Evolutionary conservation across 2,797 vertebrate genomes (phyloP), one percentile per base, ranked within the genome.

Genomic region (Gymnoscopelus microlampas): DNA sequence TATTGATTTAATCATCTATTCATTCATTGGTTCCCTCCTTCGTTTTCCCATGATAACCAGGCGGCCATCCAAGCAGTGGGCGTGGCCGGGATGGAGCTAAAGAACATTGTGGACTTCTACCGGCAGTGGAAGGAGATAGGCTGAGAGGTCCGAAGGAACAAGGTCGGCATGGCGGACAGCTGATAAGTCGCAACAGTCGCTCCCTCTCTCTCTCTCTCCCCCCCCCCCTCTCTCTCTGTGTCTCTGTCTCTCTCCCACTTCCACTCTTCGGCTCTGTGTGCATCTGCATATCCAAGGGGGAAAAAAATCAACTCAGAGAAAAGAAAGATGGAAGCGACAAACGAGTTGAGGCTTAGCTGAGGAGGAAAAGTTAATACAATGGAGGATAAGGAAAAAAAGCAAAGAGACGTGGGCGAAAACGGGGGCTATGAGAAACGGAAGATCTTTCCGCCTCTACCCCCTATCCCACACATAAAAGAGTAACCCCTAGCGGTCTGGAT

Each of bases 121-220:
- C 95, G 93, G 74, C 97, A 99, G 93, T 99, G 98, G 98, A 99
- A 99, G 83, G 98, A 99, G 93, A 98, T 99, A 64, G 98, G 98
- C 88, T 99, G 98, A 99, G 77, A 80, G 74, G 44, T 19, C 15
- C 12, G 67, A 67, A 53, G 63, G 82, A 79, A 81, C 80, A 87
- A 84, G 89, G 92, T 89, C 87, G 75, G 78, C 84, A 87, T 84
- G 82, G 88, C 90, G 68, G 86, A 88, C 88, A 88, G 91, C 93
- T 90, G 92, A 93, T 92, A 87, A 88, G 93, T 92, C 91, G 90
- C 90, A 83, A 91, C 91, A 89, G 90, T 89, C 86, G 88, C 87
- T 91, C 90, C 87, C 89, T 92, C 90, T 91, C 87, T 76, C 79
- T 86, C 87, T 86, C 90, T 87, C 66, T 77, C 81, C 64, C 88